A percentile compares a stretch with the other conserved stretches of the same genome.
Evolutionary conservation across 2,888 invertebrate genomes (phyloP).

Genomic region (Cerastis rubricosa): DNA sequence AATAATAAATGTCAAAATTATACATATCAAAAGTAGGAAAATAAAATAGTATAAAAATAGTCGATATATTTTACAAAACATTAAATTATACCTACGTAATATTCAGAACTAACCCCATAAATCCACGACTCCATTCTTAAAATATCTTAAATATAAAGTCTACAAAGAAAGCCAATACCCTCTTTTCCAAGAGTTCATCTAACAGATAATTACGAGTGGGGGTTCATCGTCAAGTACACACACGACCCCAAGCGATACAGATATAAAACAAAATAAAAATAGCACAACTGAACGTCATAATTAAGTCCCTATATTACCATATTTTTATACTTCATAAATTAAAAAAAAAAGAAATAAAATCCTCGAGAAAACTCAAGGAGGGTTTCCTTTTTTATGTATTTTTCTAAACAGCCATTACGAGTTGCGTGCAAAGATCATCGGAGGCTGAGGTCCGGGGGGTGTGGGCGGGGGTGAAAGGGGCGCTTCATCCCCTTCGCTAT

Average conservation of each 20-base stretch:
- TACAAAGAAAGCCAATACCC: conserved; percentile 4
- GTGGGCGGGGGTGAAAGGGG: conserved; percentile 65
- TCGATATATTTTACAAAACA: background rate
- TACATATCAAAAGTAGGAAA: too few relatives aligned
- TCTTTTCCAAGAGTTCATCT: conserved; percentile 1
- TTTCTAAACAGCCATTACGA: conserved; percentile 82
- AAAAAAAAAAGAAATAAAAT: conserved; percentile 62
- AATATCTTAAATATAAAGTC: background rate
- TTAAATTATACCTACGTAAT: background rate
- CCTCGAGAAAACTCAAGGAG: conserved; percentile 72
- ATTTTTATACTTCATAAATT: conserved; percentile 67
- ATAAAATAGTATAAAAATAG: background rate
- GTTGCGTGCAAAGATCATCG: conserved; percentile 84
- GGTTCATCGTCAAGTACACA: conserved; percentile 13
- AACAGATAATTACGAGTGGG: conserved; percentile 9
- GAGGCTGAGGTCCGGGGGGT: conserved; percentile 75
- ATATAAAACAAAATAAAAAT: conserved; percentile 27
- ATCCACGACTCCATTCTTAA: background rate
- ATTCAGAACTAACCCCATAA: background rate
- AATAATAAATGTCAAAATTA: too few relatives aligned
- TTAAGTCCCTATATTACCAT: conserved; percentile 52
- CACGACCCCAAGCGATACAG: conserved; percentile 6
- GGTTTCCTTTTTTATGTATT: conserved; percentile 77
- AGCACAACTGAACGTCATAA: conserved; percentile 36
- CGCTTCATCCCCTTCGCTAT: conserved; percentile 84